A percentile compares a stretch with the other conserved stretches of the same genome.
These are phyloP conservation scores for Pseudomyrmex pallidus DNA, from an alignment of 1,140 invertebrate genomes.

Conservation along the genomic window DNA sequence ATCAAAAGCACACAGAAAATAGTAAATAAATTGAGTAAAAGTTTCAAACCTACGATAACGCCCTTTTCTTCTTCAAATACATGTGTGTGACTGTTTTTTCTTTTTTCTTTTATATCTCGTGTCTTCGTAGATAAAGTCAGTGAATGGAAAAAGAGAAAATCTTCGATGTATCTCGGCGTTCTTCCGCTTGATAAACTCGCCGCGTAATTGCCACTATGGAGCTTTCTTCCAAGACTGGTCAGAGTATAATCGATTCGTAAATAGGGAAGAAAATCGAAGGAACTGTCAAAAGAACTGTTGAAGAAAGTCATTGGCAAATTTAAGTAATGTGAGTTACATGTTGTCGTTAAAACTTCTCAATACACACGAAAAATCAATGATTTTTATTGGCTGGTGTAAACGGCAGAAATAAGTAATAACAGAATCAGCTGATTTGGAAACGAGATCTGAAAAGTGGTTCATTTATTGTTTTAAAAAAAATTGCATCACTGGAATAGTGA, in stretches of 20 bases:
- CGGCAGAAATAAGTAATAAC: slow-evolving; percentile 36
- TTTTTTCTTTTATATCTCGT: background rate
- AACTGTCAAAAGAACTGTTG: slow-evolving; percentile 5
- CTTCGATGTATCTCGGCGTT: slow-evolving; percentile 24
- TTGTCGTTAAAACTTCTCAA: slow-evolving; percentile 24
- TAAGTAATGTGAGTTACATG: slow-evolving; percentile 27
- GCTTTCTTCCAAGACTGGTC: slow-evolving; percentile 40
- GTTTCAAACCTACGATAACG: background rate
- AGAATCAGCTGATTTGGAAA: slow-evolving; percentile 8
- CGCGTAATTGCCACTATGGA: slow-evolving; percentile 59
- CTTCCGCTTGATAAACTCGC: slow-evolving; percentile 53
- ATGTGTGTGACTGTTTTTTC: background rate
- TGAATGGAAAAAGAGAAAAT: slow-evolving; percentile 43
- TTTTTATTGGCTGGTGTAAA: slow-evolving; percentile 44
- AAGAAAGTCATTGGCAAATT: slow-evolving; percentile 47
- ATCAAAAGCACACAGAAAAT: background rate
- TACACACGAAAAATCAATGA: slow-evolving; percentile 41
- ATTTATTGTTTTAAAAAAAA: slow-evolving; percentile 32
- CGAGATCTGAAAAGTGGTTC: slow-evolving; percentile 13
- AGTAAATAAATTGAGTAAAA: slow-evolving; percentile 32
- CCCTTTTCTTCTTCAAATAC: background rate
- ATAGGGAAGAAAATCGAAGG: no score
- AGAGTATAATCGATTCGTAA: slow-evolving; percentile 47
- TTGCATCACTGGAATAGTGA: background rate
- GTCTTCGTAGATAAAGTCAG: background rate